Evolutionary conservation across 2,888 invertebrate genomes (phyloP).

Genomic region (Caenorhabditis uteleia): DNA sequence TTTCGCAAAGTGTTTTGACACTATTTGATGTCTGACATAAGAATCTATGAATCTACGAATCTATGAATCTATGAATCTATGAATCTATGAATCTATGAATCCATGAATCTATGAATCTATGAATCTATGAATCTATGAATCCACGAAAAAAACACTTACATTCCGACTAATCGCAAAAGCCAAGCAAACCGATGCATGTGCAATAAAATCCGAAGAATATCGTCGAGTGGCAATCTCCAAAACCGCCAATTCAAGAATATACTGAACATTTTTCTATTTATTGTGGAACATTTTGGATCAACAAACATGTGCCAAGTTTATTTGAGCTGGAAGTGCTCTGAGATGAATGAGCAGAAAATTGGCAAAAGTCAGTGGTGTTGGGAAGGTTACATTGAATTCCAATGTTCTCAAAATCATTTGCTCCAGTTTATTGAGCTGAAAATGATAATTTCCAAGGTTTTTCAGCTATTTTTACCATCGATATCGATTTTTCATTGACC

Average conservation of each 20-base stretch:
- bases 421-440: neutral
- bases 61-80: too few species aligned
- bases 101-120: neutral
- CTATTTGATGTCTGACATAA: too few species aligned
- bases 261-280: neutral
- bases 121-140: too few species aligned
- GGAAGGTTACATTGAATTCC: neutral
- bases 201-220: neutral
- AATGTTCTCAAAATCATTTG: neutral
- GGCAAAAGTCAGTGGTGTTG: neutral
- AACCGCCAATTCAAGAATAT: neutral
- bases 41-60: too few species aligned
- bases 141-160: too few species aligned
- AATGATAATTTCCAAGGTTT: too few species aligned
- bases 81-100: too few species aligned
- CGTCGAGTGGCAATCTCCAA: neutral
- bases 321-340: neutral
- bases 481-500: neutral
- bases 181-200: neutral
- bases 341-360: neutral
- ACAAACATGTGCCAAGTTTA: neutral
- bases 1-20: too few species aligned
- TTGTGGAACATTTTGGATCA: neutral
- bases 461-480: neutral
- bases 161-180: neutral